A percentile compares a stretch with the other conserved stretches of the same genome.
phyloP scores from a whole-genome alignment of 2,797 vertebrate genomes.

The Eurystomus glaucurus region DNA sequence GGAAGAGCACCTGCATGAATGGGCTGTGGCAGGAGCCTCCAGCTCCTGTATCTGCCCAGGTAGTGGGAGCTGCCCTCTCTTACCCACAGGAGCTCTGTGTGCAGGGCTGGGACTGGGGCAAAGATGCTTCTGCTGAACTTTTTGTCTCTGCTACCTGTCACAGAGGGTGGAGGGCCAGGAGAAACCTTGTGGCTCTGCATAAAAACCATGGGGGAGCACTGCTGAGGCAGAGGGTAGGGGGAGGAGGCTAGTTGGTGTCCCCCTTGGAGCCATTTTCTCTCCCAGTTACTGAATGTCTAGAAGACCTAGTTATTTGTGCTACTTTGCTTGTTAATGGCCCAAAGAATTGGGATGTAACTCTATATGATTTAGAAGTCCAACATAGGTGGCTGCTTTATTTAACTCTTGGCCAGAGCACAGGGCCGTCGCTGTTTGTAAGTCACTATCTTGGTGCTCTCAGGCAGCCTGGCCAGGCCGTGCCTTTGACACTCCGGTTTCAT shows the following conservation, averaged over 20 bases:
- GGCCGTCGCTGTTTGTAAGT: background rate
- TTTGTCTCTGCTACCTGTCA: accelerated
- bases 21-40: background rate
- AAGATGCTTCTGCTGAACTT: background rate
- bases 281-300: background rate
- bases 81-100: background rate
- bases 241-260: background rate
- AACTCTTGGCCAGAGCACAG: background rate
- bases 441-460: background rate
- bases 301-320: background rate
- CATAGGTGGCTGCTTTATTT: background rate
- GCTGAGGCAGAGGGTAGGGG: background rate
- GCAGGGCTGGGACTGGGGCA: accelerated
- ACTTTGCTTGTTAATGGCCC: background rate
- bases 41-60: background rate
- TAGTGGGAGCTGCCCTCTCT: background rate
- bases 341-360: background rate
- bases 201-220: background rate
- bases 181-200: accelerated
- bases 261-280: background rate
- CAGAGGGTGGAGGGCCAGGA: background rate
- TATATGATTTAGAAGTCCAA: background rate
- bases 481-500: background rate
- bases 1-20: background rate
- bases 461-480: background rate